These are phyloP conservation scores for Petromus typicus DNA, from an alignment of 2,113 vertebrate species.

Conservation along the genomic window DNA sequence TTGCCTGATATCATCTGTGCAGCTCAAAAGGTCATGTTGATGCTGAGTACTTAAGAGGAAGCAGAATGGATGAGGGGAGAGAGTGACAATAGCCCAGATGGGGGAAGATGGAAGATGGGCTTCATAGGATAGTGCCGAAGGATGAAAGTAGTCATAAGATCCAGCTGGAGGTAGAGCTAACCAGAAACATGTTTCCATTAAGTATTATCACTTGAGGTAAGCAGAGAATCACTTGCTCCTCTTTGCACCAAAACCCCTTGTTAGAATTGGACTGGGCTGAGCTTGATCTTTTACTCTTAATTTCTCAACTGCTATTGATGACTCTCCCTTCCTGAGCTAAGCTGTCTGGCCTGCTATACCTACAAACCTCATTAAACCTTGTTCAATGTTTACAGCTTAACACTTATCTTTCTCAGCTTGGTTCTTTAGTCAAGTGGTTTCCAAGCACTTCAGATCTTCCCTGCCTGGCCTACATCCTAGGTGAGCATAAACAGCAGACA, in stretches of 20 bases:
- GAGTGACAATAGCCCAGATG: not conserved
- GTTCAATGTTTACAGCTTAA: not conserved
- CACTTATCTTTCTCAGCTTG: constrained; percentile 8
- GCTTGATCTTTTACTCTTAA: not conserved
- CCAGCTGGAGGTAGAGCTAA: not conserved
- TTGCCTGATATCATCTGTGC: not conserved
- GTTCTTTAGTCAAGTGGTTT: not conserved
- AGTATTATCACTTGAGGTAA: not conserved
- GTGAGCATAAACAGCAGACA: not conserved
- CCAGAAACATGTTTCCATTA: not conserved
- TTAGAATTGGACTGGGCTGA: not conserved
- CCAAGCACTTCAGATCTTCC: not conserved
- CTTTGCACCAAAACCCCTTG: not conserved
- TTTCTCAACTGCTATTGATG: not conserved
- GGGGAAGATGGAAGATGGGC: not conserved
- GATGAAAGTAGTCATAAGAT: not conserved
- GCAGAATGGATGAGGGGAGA: not conserved
- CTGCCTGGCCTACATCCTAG: not conserved
- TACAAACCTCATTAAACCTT: not conserved
- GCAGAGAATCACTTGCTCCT: not conserved
- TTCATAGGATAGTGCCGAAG: not conserved
- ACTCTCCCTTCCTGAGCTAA: not conserved
- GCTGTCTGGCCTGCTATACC: not conserved
- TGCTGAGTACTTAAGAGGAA: not conserved
- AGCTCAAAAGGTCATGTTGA: not conserved